Evolutionary conservation across 1,140 invertebrate genomes (phyloP), one percentile per base, ranked within the genome.

Genomic region (Berghia stephanieae): DNA sequence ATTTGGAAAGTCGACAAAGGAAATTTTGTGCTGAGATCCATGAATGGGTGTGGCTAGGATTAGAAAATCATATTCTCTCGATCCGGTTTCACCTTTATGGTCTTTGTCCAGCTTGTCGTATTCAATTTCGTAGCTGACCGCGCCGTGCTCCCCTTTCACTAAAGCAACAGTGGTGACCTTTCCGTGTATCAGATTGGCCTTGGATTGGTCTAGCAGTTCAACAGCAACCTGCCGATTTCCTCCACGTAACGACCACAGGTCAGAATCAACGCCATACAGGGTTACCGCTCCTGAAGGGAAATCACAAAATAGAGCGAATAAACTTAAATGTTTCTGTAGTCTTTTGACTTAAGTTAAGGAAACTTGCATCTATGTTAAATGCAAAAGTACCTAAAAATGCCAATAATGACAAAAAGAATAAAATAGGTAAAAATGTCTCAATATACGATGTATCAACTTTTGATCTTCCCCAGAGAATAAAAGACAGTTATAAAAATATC

Each of bases 141-240:
- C 79, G 3, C 79, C 77, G 16, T 72, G 66, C 18, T 80, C 80
- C 73, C 85, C 82, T 66, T 83, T 74, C n/a, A 82, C 40, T 8
- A 86, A 78, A 13, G 57, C 79, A 21, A 91, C 80, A 52, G 82
- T 81, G 18, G 38, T 82, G 8, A 91, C 89, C 78, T 85, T 81
- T 27, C 81, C 84, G 66, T 85, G 82, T 46, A 91, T 83, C 31
- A 92, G 75, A 34, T 85, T 88, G 46, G 91, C 88, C 57, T 89
- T 77, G 0, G 91, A 88, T 46, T 83, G 82, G 75, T 89, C 80
- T 6, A 92, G 49, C 3, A 92, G 83, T 43, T 86, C 86, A 81
- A 89, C 84, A 3, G 90, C 86, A 78, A 94, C 89, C 81, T 87
- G 75, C 83, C 91, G 91, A 81, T 94, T 94, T 74, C 93, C 93